Conservation (phyloP, 2,797 vertebrate species). For the Meda fulgida region DNA sequence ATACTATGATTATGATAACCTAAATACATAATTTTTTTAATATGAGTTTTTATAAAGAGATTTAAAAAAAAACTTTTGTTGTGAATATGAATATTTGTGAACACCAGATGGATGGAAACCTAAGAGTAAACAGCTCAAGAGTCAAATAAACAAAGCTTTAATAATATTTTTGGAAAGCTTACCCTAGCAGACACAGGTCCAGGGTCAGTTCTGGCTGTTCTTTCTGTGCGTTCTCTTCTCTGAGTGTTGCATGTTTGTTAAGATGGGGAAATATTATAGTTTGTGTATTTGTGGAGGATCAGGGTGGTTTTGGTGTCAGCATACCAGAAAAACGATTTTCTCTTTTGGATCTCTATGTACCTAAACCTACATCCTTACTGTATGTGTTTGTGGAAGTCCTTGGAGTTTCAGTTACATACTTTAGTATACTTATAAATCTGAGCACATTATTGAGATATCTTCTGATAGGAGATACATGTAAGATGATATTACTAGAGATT, state of each 20-base stretch:
- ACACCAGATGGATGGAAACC: conserved; percentile 38
- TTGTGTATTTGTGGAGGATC: conserved; percentile 65
- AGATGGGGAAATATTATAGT: conserved; percentile 63
- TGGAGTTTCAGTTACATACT: not conserved
- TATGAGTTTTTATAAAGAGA: not conserved
- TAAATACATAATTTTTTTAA: too few relatives aligned
- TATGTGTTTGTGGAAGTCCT: not conserved
- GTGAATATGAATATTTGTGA: conserved; percentile 16
- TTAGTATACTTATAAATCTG: not conserved
- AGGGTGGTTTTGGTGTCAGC: not conserved
- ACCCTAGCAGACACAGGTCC: conserved; percentile 60
- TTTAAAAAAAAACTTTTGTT: not conserved
- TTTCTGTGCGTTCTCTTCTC: conserved; percentile 62
- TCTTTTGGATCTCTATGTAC: not conserved
- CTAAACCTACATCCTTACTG: not conserved
- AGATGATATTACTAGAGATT: not conserved
- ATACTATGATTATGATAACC: not conserved
- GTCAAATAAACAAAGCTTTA: conserved; percentile 60
- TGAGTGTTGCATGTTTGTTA: conserved; percentile 71
- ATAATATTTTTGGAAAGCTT: conserved; percentile 53
- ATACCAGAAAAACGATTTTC: conserved; percentile 4
- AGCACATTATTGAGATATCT: not conserved
- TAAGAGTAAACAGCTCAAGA: conserved; percentile 37
- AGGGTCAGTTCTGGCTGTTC: conserved; percentile 62
- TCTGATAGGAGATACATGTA: not conserved